A percentile compares a stretch with the other conserved stretches of the same genome.
Evolutionary conservation across 1,140 invertebrate genomes (phyloP).

Genomic region (Metaphire vulgaris): DNA sequence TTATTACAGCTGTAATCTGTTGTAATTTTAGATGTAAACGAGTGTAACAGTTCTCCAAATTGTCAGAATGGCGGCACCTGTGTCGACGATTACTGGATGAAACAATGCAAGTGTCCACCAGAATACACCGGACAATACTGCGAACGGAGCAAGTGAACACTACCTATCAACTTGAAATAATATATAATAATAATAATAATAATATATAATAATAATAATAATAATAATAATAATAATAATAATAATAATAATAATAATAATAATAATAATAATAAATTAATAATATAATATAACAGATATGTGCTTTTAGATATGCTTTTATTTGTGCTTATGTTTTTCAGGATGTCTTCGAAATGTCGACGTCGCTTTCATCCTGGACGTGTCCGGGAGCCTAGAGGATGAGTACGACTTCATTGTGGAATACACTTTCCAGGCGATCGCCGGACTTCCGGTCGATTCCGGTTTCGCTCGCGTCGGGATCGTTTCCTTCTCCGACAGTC

Average conservation of each 20-base stretch:
- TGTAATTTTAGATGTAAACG: background rate
- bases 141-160: too few species aligned
- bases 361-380: constrained; percentile 19
- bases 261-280: too few species aligned
- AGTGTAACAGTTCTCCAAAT: background rate
- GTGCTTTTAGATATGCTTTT: too few species aligned
- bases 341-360: constrained; percentile 18
- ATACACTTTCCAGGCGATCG: background rate
- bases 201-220: too few species aligned
- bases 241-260: too few species aligned
- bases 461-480: constrained; percentile 7
- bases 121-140: background rate
- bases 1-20: too few species aligned
- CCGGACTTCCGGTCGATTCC: background rate
- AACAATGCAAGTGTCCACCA: background rate
- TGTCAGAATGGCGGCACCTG: background rate
- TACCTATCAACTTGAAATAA: too few species aligned
- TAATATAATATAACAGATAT: too few species aligned
- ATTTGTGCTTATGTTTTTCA: too few species aligned
- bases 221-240: too few species aligned
- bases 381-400: constrained; percentile 12
- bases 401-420: background rate
- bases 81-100: background rate
- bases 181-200: too few species aligned
- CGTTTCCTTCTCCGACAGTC: background rate